Evolutionary conservation across 2,888 invertebrate genomes (phyloP).

Genomic region (Marasmarcha lunaedactyla): DNA sequence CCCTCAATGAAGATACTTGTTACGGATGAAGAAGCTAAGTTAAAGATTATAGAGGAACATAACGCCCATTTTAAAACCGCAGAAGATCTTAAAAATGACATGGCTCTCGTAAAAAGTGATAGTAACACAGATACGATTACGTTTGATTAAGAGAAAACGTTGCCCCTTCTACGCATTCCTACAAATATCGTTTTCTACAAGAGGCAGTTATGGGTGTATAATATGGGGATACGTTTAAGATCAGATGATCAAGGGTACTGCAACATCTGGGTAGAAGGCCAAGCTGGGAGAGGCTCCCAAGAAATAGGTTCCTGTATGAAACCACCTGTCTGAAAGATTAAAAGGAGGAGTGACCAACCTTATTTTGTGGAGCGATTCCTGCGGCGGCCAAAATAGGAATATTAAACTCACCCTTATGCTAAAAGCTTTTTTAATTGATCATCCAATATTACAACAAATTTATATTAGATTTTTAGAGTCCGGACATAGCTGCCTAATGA

Average conservation of each 20-base stretch:
- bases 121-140: constrained; percentile 12
- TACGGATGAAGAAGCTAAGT: constrained; percentile 8
- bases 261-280: constrained; percentile 12
- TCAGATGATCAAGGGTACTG: constrained; percentile 9
- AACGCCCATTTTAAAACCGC: too few relatives aligned
- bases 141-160: constrained; percentile 14
- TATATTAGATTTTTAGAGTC: constrained; percentile 1
- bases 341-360: not conserved
- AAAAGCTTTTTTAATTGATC: not conserved
- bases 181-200: constrained; percentile 16
- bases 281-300: constrained; percentile 5
- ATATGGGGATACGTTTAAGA: constrained; percentile 13
- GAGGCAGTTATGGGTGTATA: constrained; percentile 14
- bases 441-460: constrained; percentile 1
- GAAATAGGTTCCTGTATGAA: constrained; percentile 14
- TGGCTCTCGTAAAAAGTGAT: too few relatives aligned
- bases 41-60: not conserved
- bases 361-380: constrained; percentile 10
- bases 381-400: constrained; percentile 7
- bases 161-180: constrained; percentile 13
- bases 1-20: constrained; percentile 9
- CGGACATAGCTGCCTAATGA: constrained; percentile 6
- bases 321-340: constrained; percentile 8
- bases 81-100: too few relatives aligned
- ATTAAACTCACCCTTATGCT: constrained; percentile 5